Base-by-base conservation (phyloP, 2,888 invertebrate genomes). In the Margaritifera margaritifera region DNA sequence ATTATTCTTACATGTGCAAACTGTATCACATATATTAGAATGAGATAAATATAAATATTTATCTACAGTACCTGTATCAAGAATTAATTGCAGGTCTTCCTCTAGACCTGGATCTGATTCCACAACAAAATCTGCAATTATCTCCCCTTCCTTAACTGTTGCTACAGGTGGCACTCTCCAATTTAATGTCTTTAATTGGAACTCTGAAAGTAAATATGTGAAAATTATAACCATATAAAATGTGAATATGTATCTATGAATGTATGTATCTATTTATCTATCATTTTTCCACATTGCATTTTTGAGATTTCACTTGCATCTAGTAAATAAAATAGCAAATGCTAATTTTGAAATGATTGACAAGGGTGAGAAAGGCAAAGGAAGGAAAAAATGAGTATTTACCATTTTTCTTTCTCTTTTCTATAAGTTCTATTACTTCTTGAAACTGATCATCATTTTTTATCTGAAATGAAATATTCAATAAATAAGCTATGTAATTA, bases 121-220 rank as follows among this genome's bases (percentile, higher is more conserved):
- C 19, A 86, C 77, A 63, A 74, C 74, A 55, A 86, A 80, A 19
- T 75, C 78, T 27, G 86, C 82, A 31, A 86, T 58, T 15, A 65
- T 31, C 51, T 82, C 80, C 31, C 77, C 80, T 55, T 71, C 75
- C 53, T 72, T 75, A 6, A 66, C 69, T 15, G 59, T 62, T 6
- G 68, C 64, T 11, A 75, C 70, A 19, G 84, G 84, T 19, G 75
- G 61, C 15, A 70, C 62, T 31, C 78, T 61, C 86, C 86, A 86
- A 53, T 79, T 73, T 25, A 84, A 66, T 11, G 60, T 42, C 20
- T 72, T 69, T 51, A 82, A 70, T 61, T 80, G 80, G 61, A 81
- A 82, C 60, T 81, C 85, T 85, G 72, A 19, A 71, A 71, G 51
- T 51, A 54, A 67, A 31, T 31, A 4, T 6, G 31, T 18, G 22